These are phyloP conservation scores for Onychomys torridus DNA, from an alignment of 2,797 vertebrate genomes.

Conservation along the genomic window DNA sequence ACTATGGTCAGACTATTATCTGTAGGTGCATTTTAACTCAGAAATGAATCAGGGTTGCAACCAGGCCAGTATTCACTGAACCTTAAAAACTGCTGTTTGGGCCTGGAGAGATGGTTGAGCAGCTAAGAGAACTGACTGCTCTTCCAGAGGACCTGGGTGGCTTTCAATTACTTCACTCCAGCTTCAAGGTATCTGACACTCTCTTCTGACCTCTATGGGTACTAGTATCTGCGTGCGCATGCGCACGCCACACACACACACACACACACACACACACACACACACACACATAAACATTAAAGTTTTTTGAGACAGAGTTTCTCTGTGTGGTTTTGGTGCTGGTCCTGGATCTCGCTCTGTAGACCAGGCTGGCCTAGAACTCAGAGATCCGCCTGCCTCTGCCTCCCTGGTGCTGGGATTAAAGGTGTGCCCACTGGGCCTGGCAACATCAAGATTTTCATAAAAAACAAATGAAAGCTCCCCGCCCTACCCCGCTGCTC, in stretches of 20 bases:
- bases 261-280: not conserved
- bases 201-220: not conserved
- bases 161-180: not conserved
- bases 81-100: constrained; percentile 24
- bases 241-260: not conserved
- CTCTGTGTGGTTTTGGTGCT: no score
- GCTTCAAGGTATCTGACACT: not conserved
- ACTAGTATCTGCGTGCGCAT: no score
- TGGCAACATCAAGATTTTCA: not conserved
- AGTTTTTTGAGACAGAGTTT: no score
- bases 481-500: not conserved
- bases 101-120: not conserved
- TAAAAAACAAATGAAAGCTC: not conserved
- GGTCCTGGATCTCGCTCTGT: no score
- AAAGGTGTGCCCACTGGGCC: no score
- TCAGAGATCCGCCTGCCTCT: no score
- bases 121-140: not conserved
- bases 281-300: no score
- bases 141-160: not conserved
- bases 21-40: constrained; percentile 52
- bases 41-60: constrained; percentile 45
- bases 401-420: no score
- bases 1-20: constrained; percentile 16
- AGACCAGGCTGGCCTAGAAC: no score
- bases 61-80: not conserved